Conservation (phyloP, 37 sponge, comb jelly and placozoan genomes). For the Chondrosia reniformis region DNA sequence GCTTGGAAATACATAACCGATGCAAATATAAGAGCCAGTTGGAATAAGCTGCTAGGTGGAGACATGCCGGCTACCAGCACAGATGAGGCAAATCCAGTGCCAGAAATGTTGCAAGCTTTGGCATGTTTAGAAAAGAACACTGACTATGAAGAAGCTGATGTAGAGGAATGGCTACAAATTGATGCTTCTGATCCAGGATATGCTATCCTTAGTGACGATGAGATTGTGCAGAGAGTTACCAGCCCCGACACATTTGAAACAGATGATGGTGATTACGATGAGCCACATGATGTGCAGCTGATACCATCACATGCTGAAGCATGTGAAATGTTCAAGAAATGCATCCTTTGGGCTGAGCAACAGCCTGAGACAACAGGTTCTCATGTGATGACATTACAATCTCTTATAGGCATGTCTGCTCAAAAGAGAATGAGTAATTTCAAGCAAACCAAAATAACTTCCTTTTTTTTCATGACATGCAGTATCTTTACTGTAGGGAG, state of each 20-base stretch:
- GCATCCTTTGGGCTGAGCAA: constrained; percentile 26
- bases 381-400: not conserved
- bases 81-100: constrained; percentile 15
- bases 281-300: constrained; percentile 18
- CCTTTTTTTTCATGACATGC: constrained; percentile 11
- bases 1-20: constrained; percentile 40
- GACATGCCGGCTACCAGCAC: not conserved
- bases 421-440: constrained; percentile 1
- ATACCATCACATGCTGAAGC: constrained; percentile 22
- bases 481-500: not conserved
- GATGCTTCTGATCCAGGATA: constrained; percentile 36
- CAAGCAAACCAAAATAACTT: constrained; percentile 22
- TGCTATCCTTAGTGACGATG: constrained; percentile 6
- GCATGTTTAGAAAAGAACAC: constrained; percentile 7
- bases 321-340: constrained; percentile 25
- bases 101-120: constrained; percentile 21
- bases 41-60: constrained; percentile 22
- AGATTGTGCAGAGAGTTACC: constrained; percentile 22
- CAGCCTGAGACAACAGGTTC: constrained; percentile 26
- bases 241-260: not conserved
- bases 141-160: constrained; percentile 8
- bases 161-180: constrained; percentile 29
- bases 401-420: constrained; percentile 8
- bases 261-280: constrained; percentile 23
- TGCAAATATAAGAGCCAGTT: constrained; percentile 22